Base-by-base conservation (phyloP, 1,140 invertebrate species). In the Pygmarrhopalites habei region DNA sequence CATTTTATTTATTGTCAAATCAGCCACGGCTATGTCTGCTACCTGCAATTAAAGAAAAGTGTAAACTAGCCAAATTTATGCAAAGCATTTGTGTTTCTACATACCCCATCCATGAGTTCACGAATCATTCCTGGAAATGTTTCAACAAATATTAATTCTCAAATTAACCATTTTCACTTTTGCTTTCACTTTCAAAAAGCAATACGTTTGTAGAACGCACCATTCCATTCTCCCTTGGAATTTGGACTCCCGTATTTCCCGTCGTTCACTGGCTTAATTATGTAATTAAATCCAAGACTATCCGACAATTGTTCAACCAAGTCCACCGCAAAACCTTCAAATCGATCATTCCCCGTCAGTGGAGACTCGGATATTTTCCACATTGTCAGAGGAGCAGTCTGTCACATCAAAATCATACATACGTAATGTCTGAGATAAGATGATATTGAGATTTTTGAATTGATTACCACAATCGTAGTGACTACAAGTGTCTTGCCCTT, bases 1-100 rank as follows among this genome's bases (percentile, higher is more conserved):
- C 72, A 92, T 89, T 73, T 91, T 92, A 1, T 90, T 96, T 66
- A 97, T 95, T 14, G 93, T 95, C 4, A 97, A 80, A 80, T 95
- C 92, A 1, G 88, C 92, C 58, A 95, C 89, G 1, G 92, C 92
- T 44, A 95, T 75, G 78, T 96, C 93, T 3, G 92, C 92, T 74
- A 87, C 86, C 79, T 93, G 44, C 43, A n/a, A n/a, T n/a, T n/a
- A n/a, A n/a, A n/a, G n/a, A n/a, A n/a, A n/a, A n/a, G n/a, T n/a
- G n/a, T n/a, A 43, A 7, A 44, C 39, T 12, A 12, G 39, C 10
- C n/a, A 12, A 12, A 12, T 12, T 41, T 41, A 41, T 5, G 41
- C 30, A 14, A 44, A n/a, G 32, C n/a, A n/a, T n/a, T n/a, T n/a
- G n/a, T n/a, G n/a, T n/a, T n/a, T n/a, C n/a, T n/a, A n/a, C n/a